Evolutionary conservation across 2,888 invertebrate genomes (phyloP).

Genomic region (Deroplatys truncata): DNA sequence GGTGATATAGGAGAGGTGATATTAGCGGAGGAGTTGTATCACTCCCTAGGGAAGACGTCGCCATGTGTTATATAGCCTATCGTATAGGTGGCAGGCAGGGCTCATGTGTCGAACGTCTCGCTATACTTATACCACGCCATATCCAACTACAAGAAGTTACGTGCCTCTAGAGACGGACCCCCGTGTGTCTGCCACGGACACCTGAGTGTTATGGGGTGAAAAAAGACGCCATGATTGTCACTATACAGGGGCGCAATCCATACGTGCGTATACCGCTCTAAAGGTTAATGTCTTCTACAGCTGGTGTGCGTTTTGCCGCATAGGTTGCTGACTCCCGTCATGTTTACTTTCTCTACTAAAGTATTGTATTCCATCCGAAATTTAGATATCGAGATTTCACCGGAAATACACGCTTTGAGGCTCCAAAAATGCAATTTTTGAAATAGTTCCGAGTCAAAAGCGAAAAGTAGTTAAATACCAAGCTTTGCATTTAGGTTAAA

Average conservation of each 20-base stretch:
- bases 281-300: no score
- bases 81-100: constrained; percentile 20
- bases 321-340: no score
- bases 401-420: no score
- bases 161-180: constrained; percentile 19
- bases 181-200: constrained; percentile 5
- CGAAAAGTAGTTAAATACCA: no score
- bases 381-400: no score
- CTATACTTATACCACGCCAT: constrained; percentile 21
- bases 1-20: constrained; percentile 29
- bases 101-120: constrained; percentile 23
- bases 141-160: constrained; percentile 28
- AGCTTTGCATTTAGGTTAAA: no score
- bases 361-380: no score
- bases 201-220: constrained; percentile 9
- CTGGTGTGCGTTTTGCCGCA: no score
- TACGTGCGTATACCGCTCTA: no score
- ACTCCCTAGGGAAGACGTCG: constrained; percentile 22
- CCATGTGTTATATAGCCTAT: constrained; percentile 27
- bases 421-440: no score
- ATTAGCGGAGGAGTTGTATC: constrained; percentile 28
- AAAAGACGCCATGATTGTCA: background rate
- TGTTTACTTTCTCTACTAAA: no score
- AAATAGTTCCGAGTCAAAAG: no score
- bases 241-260: background rate